Evolutionary conservation across 2,888 invertebrate genomes (phyloP), one percentile per base, ranked within the genome.

Genomic region (Halictus ligatus): DNA sequence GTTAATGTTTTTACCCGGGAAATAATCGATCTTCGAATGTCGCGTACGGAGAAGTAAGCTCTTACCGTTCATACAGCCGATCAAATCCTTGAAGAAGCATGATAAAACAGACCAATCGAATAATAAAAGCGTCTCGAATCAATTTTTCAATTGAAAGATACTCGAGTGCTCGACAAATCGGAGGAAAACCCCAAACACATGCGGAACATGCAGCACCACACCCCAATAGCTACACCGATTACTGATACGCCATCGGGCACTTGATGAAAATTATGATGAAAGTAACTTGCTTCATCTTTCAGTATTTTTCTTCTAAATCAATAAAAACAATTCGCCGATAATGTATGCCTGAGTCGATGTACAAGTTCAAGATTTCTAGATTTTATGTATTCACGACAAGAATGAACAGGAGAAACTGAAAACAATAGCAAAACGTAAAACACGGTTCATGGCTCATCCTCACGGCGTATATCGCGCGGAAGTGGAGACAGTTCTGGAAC

Each of bases 31-130:
- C 5, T 21, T 40, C 40, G 58, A 60, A 15, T 46, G 12, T 12
- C 25, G 6, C 25, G 6, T 21, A 71, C 25, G 54, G 10, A 29
- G 35, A 83, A 87, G 81, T 84, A 89, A 87, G 86, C 87, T 83
- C 78, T 84, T 85, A 81, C 75, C 84, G 6, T 81, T 77, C 46
- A 64, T 71, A 78, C 75, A 48, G 75, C 76, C 76, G 40, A 21
- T 54, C 54, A 35, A 76, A 73, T 81, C 18, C 69, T 71, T n/a
- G 64, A 60, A 40, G 58, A 87, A 89, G 81, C 81, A n/a, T 75
- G 35, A 80, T 46, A 64, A 75, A 80, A 81, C 75, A 64, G n/a
- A 25, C 35, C 29, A 12, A 58, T n/a, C 43, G 46, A 43, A 48
- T 18, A 78, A 81, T 10, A 78, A 74, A 71, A 48, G 75, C 75